These are phyloP conservation scores for Cyphomyrus plagiostoma DNA, from an alignment of 2,113 vertebrate genomes.

Conservation along the genomic window DNA sequence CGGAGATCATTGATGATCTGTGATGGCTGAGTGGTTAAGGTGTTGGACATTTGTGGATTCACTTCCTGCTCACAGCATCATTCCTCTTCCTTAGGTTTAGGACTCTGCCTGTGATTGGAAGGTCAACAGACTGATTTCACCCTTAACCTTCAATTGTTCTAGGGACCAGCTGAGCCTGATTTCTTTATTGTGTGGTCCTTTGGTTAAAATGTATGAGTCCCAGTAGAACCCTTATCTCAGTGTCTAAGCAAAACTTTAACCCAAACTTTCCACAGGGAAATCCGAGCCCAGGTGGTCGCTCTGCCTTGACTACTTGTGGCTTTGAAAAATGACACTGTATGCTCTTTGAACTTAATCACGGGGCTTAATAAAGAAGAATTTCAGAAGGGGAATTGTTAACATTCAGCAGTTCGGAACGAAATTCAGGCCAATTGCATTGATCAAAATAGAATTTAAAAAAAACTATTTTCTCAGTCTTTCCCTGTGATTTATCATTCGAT, in stretches of 20 bases:
- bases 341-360: slow-evolving; percentile 26
- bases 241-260: background rate
- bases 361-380: slow-evolving; percentile 23
- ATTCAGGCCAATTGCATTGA: slow-evolving; percentile 24
- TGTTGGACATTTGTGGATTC: background rate
- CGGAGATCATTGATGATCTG: background rate
- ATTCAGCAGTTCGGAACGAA: slow-evolving; percentile 8
- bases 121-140: background rate
- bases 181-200: background rate
- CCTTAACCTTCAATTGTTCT: background rate
- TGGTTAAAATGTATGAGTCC: background rate
- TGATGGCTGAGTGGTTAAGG: background rate
- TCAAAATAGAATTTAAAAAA: slow-evolving; percentile 17
- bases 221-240: background rate
- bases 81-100: background rate
- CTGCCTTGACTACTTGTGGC: background rate
- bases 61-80: background rate
- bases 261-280: background rate
- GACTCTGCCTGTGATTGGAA: background rate
- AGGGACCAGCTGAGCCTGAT: background rate
- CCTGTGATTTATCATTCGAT: slow-evolving; percentile 7
- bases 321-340: slow-evolving; percentile 14
- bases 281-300: background rate
- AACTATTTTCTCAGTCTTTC: slow-evolving; percentile 9
- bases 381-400: slow-evolving; percentile 16